Conservation (phyloP, 2,888 invertebrate species). For the Drosophila ustulata region DNA sequence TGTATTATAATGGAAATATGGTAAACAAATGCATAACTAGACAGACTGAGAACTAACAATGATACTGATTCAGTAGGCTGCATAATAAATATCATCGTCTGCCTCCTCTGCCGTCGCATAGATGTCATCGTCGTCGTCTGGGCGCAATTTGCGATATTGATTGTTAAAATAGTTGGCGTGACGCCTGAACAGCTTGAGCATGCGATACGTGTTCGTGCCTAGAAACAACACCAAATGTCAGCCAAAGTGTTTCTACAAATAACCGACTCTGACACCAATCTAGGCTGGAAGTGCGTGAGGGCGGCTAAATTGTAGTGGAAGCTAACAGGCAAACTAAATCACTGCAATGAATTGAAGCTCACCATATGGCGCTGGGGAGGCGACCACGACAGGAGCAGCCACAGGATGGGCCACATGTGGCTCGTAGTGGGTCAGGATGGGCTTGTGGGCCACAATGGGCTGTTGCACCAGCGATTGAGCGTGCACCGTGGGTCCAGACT, state of each 20-base stretch:
- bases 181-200: slow-evolving; percentile 83
- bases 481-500: slow-evolving; percentile 84
- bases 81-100: slow-evolving; percentile 65
- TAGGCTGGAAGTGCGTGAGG: slow-evolving; percentile 39
- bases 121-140: slow-evolving; percentile 69
- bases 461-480: slow-evolving; percentile 82
- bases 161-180: slow-evolving; percentile 83
- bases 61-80: slow-evolving; percentile 56
- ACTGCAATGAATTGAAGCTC: not conserved
- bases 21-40: slow-evolving; percentile 36
- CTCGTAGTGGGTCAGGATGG: slow-evolving; percentile 80
- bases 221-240: slow-evolving; percentile 45
- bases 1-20: slow-evolving; percentile 62
- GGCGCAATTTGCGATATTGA: slow-evolving; percentile 83
- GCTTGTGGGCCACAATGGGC: slow-evolving; percentile 81
- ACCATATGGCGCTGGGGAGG: slow-evolving; percentile 84
- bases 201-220: slow-evolving; percentile 85
- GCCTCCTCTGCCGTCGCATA: slow-evolving; percentile 36
- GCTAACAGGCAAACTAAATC: slow-evolving; percentile 8
- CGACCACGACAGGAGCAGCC: slow-evolving; percentile 78
- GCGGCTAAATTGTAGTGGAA: slow-evolving; percentile 25
- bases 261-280: slow-evolving; percentile 26
- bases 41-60: slow-evolving; percentile 2
- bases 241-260: slow-evolving; percentile 19
- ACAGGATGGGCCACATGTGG: slow-evolving; percentile 73